A percentile compares a stretch with the other conserved stretches of the same genome.
Evolutionary conservation across 2,888 invertebrate species (phyloP).

Genomic region (Diaphora mendica): DNA sequence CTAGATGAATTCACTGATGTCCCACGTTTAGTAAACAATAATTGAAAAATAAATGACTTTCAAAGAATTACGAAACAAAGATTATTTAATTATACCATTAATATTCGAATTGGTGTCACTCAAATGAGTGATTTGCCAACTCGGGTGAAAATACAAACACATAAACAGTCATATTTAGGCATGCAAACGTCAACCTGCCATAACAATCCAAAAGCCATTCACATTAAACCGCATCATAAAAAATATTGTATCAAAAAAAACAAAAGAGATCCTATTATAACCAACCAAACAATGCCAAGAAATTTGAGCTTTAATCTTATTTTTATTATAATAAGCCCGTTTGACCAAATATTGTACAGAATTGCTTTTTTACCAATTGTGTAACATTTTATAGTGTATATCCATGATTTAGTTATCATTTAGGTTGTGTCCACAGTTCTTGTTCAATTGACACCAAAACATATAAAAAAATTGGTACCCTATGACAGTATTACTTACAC

Average conservation of each 20-base stretch:
- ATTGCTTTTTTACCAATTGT: constrained; percentile 35
- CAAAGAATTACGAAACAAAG: no score
- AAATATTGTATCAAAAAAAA: constrained; percentile 7
- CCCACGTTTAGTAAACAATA: no score
- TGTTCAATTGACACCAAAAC: neutral
- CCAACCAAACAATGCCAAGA: constrained; percentile 26
- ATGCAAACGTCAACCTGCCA: neutral
- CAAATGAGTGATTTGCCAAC: neutral
- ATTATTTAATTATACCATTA: neutral
- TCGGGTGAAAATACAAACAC: neutral
- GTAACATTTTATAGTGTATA: constrained; percentile 33
- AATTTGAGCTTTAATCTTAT: constrained; percentile 23
- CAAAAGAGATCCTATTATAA: constrained; percentile 19
- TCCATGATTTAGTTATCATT: constrained; percentile 27
- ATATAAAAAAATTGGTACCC: neutral
- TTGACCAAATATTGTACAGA: constrained; percentile 28
- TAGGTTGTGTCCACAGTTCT: neutral
- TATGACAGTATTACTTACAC: no score
- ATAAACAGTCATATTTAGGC: neutral
- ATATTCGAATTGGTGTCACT: neutral
- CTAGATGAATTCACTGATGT: no score
- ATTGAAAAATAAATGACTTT: no score
- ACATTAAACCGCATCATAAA: constrained; percentile 7
- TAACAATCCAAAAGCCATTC: neutral
- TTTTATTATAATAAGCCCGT: constrained; percentile 23